Base-by-base conservation (phyloP, 2,113 vertebrate species). In the Rhinichthys klamathensis region DNA sequence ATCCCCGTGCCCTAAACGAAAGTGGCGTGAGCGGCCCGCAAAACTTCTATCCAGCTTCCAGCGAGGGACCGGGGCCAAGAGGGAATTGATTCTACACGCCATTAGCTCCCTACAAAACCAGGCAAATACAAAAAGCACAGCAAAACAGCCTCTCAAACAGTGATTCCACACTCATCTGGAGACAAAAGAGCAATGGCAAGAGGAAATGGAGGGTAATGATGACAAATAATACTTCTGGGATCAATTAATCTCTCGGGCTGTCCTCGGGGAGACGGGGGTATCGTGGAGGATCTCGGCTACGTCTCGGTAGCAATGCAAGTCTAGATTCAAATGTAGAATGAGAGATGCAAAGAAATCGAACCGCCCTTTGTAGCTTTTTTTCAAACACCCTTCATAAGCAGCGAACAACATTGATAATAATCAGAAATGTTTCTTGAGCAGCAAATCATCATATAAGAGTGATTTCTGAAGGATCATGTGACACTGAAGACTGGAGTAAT, bases 181-280 rank as follows among this genome's bases (percentile, higher is more conserved):
- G 54, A 84, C 85, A 82, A 87, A 84, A 73, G 81, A 41, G 23
- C 86, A 82, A 86, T 69, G 84, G 54, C 82, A 87, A 58, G 51
- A 77, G 85, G 63, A 84, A 84, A 82, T 65, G 69, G 60, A 72
- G 80, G 82, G 79, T 88, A 86, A 84, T 88, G 87, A 86, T 88
- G 87, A 88, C 75, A 82, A 86, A 88, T 88, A 86, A 86, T 76
- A 77, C 70, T 51, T 60, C 30, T n/a, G 51, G 83, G 78, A 84
- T 81, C 82, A 86, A 82, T 86, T 84, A 84, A 86, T 84, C 82
- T 81, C 69, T 46, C n/a, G 10, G 80, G 74, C n/a, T 51, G 69
- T 70, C 87, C 82, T 84, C 38, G 27, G 69, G 87, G 87, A 80
- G 82, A 49, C 56, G 5, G 58, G 44, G 30, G 25, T 44, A 32